These are phyloP conservation scores for Sarcophaga rosellei DNA, from an alignment of 2,888 invertebrate genomes.

Conservation along the genomic window DNA sequence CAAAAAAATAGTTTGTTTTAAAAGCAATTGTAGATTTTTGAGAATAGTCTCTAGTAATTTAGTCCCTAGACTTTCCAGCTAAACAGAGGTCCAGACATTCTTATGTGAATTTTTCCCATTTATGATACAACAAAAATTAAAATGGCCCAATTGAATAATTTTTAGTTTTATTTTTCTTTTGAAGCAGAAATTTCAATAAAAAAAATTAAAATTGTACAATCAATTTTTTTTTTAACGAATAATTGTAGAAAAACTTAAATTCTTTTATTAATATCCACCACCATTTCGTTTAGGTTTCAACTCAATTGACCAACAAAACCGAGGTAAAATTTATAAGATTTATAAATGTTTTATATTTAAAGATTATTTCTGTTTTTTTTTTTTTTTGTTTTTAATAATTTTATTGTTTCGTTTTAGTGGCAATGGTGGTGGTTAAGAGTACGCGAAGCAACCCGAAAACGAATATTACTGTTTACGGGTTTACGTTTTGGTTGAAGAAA, in stretches of 20 bases:
- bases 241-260: slow-evolving; percentile 1
- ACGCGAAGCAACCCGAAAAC: slow-evolving; percentile 6
- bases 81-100: background rate
- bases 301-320: no score
- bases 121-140: slow-evolving; percentile 31
- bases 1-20: no score
- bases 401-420: background rate
- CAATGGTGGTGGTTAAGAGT: background rate
- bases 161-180: slow-evolving; percentile 19
- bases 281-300: slow-evolving; percentile 14
- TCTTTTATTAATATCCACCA: slow-evolving; percentile 37
- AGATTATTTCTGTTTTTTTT: background rate
- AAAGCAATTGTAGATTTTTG: no score
- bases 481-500: background rate
- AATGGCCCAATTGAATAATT: slow-evolving; percentile 63
- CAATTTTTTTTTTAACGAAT: background rate
- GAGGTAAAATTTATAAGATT: background rate
- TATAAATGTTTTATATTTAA: background rate
- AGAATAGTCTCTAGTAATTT: no score
- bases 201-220: background rate
- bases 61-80: no score
- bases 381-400: background rate
- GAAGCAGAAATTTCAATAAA: slow-evolving; percentile 38
- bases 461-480: slow-evolving; percentile 3
- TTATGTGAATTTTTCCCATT: background rate